These are phyloP conservation scores for Pseudachorutes palmiensis DNA, from an alignment of 1,140 invertebrate genomes.

Conservation along the genomic window DNA sequence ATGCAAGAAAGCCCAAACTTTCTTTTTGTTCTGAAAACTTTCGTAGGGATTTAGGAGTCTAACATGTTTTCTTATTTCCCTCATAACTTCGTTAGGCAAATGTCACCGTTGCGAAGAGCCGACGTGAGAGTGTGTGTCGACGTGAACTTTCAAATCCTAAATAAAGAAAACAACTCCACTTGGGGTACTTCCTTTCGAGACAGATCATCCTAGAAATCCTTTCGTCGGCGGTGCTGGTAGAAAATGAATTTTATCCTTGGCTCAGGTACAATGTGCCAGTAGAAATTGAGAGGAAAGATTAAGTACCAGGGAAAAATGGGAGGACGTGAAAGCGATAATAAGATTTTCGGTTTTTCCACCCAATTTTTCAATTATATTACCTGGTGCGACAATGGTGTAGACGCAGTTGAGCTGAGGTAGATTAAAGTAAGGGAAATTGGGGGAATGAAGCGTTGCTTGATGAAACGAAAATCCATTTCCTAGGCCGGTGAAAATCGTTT, in stretches of 20 bases:
- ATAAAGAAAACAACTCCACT: too few species aligned
- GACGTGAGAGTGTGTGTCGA: too few species aligned
- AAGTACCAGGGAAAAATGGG: not conserved
- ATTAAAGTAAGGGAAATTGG: slow-evolving; percentile 60
- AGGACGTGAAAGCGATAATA: not conserved
- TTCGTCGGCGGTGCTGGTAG: too few species aligned
- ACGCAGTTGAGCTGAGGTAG: slow-evolving; percentile 58
- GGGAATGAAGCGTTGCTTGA: slow-evolving; percentile 45
- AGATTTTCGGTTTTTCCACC: not conserved
- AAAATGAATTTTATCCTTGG: too few species aligned
- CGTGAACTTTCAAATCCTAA: too few species aligned
- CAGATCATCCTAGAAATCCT: too few species aligned
- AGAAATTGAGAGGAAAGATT: slow-evolving; percentile 1
- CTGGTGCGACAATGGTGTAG: slow-evolving; percentile 55
- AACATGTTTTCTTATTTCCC: too few species aligned
- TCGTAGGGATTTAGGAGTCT: too few species aligned
- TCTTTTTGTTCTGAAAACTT: not conserved
- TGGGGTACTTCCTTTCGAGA: too few species aligned
- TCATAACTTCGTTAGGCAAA: too few species aligned
- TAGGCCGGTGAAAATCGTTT: slow-evolving; percentile 33
- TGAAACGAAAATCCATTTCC: slow-evolving; percentile 37
- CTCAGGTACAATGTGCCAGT: too few species aligned
- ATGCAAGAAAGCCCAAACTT: not conserved
- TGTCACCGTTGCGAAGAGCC: too few species aligned
- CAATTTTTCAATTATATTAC: slow-evolving; percentile 35